A percentile compares a stretch with the other conserved stretches of the same genome.
These are phyloP conservation scores for Neolamprologus falcicula DNA, from an alignment of 2,113 vertebrate species.

Conservation along the genomic window DNA sequence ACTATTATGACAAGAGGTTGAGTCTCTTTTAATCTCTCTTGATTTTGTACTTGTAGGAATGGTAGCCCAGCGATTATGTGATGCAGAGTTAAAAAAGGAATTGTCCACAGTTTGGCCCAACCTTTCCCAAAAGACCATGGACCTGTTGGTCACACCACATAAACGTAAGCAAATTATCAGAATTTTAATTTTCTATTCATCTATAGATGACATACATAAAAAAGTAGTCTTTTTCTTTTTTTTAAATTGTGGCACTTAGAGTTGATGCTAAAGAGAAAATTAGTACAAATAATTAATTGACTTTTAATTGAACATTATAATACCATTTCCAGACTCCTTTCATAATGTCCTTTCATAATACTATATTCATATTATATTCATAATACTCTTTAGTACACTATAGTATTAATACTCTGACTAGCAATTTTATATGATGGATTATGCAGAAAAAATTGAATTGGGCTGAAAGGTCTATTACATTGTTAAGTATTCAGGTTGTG, in stretches of 20 bases:
- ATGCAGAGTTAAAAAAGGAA: conserved; percentile 88
- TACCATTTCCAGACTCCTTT: background rate
- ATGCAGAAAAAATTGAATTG: background rate
- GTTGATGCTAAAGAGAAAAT: background rate
- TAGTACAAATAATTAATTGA: background rate
- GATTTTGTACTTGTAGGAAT: conserved; percentile 68
- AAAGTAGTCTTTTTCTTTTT: background rate
- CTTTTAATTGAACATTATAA: background rate
- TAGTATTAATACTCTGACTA: background rate
- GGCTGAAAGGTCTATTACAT: background rate
- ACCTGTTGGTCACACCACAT: conserved; percentile 90
- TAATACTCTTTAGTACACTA: background rate
- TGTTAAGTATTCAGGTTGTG: background rate
- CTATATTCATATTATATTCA: background rate
- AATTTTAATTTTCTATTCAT: background rate
- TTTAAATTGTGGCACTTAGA: background rate
- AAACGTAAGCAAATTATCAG: conserved; percentile 71
- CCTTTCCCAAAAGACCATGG: conserved; percentile 89
- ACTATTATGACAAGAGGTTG: background rate
- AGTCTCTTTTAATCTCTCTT: background rate
- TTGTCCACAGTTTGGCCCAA: conserved; percentile 87
- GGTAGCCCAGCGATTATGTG: conserved; percentile 82
- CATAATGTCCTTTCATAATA: background rate
- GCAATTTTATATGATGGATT: background rate
- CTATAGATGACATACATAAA: background rate